These are phyloP conservation scores for Vipera ursinii DNA, from an alignment of 2,797 vertebrate species.

Conservation along the genomic window DNA sequence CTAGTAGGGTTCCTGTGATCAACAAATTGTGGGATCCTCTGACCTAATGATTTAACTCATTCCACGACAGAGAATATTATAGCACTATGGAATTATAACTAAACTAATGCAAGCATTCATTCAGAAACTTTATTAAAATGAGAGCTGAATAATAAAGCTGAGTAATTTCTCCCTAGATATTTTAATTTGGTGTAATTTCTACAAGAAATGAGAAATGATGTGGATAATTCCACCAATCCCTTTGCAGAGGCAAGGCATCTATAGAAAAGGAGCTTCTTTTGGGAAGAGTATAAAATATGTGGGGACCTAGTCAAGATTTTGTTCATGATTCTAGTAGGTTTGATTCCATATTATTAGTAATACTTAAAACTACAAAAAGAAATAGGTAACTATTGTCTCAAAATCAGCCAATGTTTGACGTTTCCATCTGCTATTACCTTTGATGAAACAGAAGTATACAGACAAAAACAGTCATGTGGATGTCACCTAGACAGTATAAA, in stretches of 20 bases:
- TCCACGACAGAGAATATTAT: neutral
- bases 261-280: neutral
- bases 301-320: neutral
- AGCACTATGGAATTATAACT: neutral
- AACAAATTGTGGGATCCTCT: neutral
- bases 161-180: neutral
- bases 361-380: slow-evolving; percentile 23
- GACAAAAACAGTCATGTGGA: slow-evolving; percentile 51
- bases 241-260: neutral
- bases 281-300: neutral
- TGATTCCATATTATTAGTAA: slow-evolving; percentile 34
- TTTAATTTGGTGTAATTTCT: neutral
- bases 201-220: neutral
- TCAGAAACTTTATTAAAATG: neutral
- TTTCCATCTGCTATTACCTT: slow-evolving; percentile 29
- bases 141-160: neutral
- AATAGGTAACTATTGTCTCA: slow-evolving; percentile 35
- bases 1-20: neutral
- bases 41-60: neutral
- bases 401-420: slow-evolving; percentile 53
- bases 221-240: neutral
- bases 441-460: slow-evolving; percentile 20
- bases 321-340: slow-evolving; percentile 18
- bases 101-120: slow-evolving; percentile 6
- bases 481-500: slow-evolving; percentile 51